These are phyloP conservation scores for Zaprionus obscuricornis DNA, from an alignment of 2,888 invertebrate species.

Conservation along the genomic window DNA sequence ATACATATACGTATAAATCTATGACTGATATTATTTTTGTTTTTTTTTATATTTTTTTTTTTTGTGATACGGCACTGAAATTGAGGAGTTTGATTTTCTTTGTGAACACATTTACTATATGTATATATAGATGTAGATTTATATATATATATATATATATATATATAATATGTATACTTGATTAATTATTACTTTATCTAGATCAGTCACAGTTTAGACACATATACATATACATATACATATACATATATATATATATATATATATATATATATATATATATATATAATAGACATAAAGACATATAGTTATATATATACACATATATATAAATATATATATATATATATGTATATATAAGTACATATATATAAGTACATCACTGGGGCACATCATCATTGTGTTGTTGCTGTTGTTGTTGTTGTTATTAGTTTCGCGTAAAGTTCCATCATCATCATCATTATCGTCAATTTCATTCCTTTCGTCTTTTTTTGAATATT, in stretches of 20 bases:
- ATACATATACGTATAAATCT: constrained; percentile 56
- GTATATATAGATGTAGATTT: constrained; percentile 6
- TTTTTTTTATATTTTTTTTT: too few relatives aligned
- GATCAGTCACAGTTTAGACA: constrained; percentile 44
- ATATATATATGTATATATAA: constrained; percentile 45
- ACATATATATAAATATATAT: constrained; percentile 40
- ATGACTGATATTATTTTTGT: constrained; percentile 60
- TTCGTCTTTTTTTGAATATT: constrained; percentile 17
- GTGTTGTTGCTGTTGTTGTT: constrained; percentile 3
- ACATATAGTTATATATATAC: constrained; percentile 31
- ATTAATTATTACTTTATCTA: constrained; percentile 31
- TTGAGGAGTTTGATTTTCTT: constrained; percentile 31
- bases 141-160: constrained; percentile 16
- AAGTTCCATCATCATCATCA: too few relatives aligned
- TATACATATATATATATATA: constrained; percentile 41
- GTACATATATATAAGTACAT: constrained; percentile 46
- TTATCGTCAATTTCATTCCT: background rate
- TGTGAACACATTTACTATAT: constrained; percentile 58
- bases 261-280: constrained; percentile 28
- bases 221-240: constrained; percentile 27
- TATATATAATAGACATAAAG: too few relatives aligned
- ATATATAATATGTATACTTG: constrained; percentile 26
- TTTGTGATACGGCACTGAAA: constrained; percentile 56
- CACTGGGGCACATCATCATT: constrained; percentile 60
- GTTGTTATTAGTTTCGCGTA: too few relatives aligned